Conservation (phyloP, 2,888 invertebrate species). For the Trissolcus japonicus region DNA sequence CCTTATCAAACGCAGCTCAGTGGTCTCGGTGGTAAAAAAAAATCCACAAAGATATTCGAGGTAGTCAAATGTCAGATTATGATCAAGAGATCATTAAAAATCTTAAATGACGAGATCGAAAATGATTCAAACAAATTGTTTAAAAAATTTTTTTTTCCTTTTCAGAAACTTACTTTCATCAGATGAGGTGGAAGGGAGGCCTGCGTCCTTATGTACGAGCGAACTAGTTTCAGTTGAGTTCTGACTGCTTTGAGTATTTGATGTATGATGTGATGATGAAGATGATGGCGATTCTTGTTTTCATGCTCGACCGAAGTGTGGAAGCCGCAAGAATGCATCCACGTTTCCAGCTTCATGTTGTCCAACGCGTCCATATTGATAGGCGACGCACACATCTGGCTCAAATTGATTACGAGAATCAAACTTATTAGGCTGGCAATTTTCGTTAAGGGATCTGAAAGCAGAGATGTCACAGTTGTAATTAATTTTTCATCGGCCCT, state of each 20-base stretch:
- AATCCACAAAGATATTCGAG: no score
- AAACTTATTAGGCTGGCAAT: slow-evolving; percentile 72
- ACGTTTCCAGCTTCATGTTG: slow-evolving; percentile 66
- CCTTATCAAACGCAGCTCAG: slow-evolving; percentile 60
- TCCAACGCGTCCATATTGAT: slow-evolving; percentile 60
- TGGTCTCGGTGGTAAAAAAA: not conserved
- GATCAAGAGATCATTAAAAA: no score
- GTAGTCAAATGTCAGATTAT: no score
- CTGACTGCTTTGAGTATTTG: slow-evolving; percentile 68
- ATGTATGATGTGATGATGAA: slow-evolving; percentile 18
- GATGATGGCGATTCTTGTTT: slow-evolving; percentile 17
- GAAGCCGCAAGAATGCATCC: slow-evolving; percentile 73
- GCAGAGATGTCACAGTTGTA: slow-evolving; percentile 28
- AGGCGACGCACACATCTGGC: slow-evolving; percentile 61
- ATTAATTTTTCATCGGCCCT: not conserved
- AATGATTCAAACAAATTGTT: not conserved
- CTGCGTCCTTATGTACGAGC: slow-evolving; percentile 72
- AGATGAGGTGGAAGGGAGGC: slow-evolving; percentile 65
- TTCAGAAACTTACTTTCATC: slow-evolving; percentile 2
- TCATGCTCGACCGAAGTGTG: slow-evolving; percentile 20
- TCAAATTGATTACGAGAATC: slow-evolving; percentile 70
- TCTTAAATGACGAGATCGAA: no score
- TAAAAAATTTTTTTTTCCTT: not conserved
- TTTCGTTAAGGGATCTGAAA: slow-evolving; percentile 73
- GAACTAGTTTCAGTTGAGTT: slow-evolving; percentile 73